Percentiles rank a stretch among this genome's conserved stretches.
Evolutionary conservation across 2,797 vertebrate genomes (phyloP).

Genomic region (Pelodytes ibericus): DNA sequence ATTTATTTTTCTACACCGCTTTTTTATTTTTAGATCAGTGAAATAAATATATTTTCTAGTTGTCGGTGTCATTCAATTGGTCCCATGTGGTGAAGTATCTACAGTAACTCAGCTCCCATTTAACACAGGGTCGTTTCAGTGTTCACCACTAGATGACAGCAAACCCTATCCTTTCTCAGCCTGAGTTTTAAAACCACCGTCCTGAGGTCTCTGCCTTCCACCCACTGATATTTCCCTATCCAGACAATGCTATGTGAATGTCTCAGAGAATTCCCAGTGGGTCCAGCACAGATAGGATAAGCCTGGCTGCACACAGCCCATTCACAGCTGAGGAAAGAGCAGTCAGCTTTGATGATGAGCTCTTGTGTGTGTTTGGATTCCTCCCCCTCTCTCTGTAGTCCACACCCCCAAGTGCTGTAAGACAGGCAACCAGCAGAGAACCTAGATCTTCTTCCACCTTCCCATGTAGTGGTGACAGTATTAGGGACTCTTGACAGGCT

Average conservation of each 20-base stretch:
- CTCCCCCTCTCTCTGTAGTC: constrained; percentile 23
- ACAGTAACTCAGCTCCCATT: too few species aligned
- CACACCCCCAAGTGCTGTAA: constrained; percentile 48
- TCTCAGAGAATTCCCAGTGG: constrained; percentile 30
- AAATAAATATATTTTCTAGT: too few species aligned
- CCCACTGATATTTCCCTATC: neutral
- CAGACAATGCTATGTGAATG: constrained; percentile 20
- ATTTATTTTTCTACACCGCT: too few species aligned
- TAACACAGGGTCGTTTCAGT: too few species aligned
- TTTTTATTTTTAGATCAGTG: too few species aligned
- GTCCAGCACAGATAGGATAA: constrained; percentile 1
- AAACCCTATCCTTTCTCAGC: neutral
- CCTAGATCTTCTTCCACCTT: neutral
- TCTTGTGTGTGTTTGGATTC: neutral
- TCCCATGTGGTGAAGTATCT: neutral
- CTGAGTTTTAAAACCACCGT: neutral
- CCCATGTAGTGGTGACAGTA: neutral
- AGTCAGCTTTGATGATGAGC: constrained; percentile 13
- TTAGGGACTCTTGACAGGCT: constrained; percentile 14
- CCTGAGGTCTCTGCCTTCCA: neutral
- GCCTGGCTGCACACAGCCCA: neutral
- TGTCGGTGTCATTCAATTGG: too few species aligned
- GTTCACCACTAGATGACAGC: constrained; percentile 39
- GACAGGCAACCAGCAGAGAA: constrained; percentile 6
- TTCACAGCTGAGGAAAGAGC: constrained; percentile 41